phyloP scores from a whole-genome alignment of 2,888 invertebrate genomes.

The Exephanes ischioxanthus region DNA sequence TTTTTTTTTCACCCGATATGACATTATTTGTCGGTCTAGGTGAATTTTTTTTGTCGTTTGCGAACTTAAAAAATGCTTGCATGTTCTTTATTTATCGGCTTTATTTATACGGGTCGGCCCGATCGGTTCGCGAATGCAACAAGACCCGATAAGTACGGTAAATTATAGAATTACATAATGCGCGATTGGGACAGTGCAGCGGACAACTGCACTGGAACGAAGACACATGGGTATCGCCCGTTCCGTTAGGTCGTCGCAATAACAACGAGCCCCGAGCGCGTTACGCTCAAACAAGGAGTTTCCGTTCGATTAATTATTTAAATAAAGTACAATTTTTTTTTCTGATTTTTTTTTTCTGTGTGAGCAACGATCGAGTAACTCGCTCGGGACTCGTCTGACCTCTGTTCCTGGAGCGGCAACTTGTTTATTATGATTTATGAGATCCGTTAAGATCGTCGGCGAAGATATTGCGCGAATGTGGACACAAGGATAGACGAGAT shows the following conservation, averaged over 20 bases:
- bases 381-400: not conserved
- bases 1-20: not conserved
- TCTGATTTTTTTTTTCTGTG: not conserved
- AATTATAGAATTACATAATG: conserved; percentile 57
- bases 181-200: conserved; percentile 11
- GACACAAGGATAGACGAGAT: conserved; percentile 5
- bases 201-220: conserved; percentile 16
- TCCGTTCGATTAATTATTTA: conserved; percentile 49
- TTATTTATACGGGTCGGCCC: not conserved
- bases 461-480: conserved; percentile 18
- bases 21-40: not conserved
- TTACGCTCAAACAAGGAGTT: conserved; percentile 27
- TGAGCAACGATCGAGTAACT: not conserved
- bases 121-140: conserved; percentile 11
- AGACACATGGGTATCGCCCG: conserved; percentile 40
- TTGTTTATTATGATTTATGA: not conserved
- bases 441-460: conserved; percentile 1
- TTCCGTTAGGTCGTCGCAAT: conserved; percentile 19
- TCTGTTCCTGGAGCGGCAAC: not conserved
- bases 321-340: not conserved
- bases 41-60: not conserved
- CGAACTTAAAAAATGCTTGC: conserved; percentile 17
- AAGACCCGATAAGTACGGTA: conserved; percentile 51
- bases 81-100: not conserved
- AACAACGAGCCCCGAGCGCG: conserved; percentile 9